Evolutionary conservation across 2,888 invertebrate species (phyloP), one percentile per base, ranked within the genome.

Genomic region (Rhyacophila evoluta): DNA sequence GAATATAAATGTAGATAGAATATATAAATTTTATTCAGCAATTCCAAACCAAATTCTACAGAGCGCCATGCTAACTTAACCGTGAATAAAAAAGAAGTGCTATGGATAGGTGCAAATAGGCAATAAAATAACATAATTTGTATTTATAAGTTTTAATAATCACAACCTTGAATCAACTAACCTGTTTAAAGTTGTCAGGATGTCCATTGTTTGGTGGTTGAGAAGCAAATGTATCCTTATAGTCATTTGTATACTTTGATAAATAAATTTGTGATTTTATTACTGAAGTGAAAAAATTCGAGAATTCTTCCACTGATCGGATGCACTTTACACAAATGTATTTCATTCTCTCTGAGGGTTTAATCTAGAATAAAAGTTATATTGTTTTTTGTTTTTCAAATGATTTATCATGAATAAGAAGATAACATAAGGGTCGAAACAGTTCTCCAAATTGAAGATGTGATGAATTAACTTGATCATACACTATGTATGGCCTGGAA

Each of bases 301-400:
- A 74, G 5, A 74, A 74, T 19, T 41, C 55, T 36, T 55, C 38
- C 5, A 67, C 8, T 19, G 10, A n/a, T 3, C 33, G 15, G 6
- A n/a, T 8, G 36, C 74, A 74, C 33, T 5, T 12, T 10, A 12
- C 2, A 29, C 74, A 74, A 12, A 74, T 12, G 33, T 67, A 33
- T 29, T 12, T 67, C 27, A 68, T 25, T 11, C 33, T 74, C 19
- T 74, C 74, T n/a, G 28, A 12, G 1, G 74, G 55, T 8, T 4
- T 67, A 15, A 74, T 74, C 74, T 74, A 28, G 29, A 74, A 74
- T 5, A 5, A 15, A 72, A 12, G 29, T 33, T 33, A 4, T 33
- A 33, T 33, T 33, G 29, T 33, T 33, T 33, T 33, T 33, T 33
- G 2, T 6, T 4, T 33, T 4, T 6, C 29, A 33, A 33, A 33